These are phyloP conservation scores for Halcyon senegalensis DNA, from an alignment of 2,113 vertebrate genomes.

Conservation along the genomic window DNA sequence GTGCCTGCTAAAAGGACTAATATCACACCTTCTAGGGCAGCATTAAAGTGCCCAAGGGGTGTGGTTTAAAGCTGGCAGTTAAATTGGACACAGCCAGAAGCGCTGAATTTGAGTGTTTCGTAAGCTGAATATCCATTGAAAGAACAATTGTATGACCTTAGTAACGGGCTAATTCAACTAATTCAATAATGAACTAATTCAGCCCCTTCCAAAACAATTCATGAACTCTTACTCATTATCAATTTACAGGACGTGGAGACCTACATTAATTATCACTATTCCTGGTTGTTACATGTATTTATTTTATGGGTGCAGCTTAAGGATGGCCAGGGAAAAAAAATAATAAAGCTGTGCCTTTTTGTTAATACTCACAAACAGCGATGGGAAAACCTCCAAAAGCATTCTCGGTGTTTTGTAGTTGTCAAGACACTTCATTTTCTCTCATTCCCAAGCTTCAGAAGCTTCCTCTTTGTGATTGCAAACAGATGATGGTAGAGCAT, in stretches of 20 bases:
- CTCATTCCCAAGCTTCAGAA: conserved; percentile 63
- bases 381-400: conserved; percentile 48
- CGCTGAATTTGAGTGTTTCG: not conserved
- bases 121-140: not conserved
- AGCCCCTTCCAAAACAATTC: not conserved
- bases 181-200: conserved; percentile 22
- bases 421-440: conserved; percentile 62
- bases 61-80: not conserved
- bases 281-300: not conserved
- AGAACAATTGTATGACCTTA: not conserved
- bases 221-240: not conserved
- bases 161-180: conserved; percentile 8
- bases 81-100: not conserved
- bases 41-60: not conserved
- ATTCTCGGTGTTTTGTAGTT: conserved; percentile 38
- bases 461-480: conserved; percentile 66
- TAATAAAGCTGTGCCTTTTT: not conserved
- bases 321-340: not conserved
- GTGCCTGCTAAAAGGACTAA: not conserved
- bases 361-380: conserved; percentile 8
- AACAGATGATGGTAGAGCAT: conserved; percentile 60
- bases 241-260: not conserved
- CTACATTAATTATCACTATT: not conserved
- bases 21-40: not conserved
- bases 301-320: not conserved